phyloP scores from a whole-genome alignment of 2,113 vertebrate genomes.

The Abramis brama region DNA sequence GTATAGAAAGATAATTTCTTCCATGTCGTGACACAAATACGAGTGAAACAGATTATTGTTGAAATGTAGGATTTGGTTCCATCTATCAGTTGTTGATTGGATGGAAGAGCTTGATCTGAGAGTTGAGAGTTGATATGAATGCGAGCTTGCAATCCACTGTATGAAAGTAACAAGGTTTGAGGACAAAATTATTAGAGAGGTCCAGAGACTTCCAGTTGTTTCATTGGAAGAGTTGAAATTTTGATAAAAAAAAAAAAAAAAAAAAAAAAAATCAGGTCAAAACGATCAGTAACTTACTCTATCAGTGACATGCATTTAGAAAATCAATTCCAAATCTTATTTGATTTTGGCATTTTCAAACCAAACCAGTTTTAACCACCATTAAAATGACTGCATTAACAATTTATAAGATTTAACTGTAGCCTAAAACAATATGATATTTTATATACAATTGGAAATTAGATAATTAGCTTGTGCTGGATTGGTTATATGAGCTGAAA shows the following conservation, averaged over 20 bases:
- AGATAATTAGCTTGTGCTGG: background rate
- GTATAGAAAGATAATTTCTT: too few relatives aligned
- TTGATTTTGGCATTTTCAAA: background rate
- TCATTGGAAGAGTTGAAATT: background rate
- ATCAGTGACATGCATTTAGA: background rate
- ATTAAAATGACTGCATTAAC: background rate
- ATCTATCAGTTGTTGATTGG: too few relatives aligned
- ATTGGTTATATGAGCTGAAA: background rate
- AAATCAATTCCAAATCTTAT: background rate
- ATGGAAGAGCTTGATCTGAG: too few relatives aligned
- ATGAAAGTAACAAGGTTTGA: background rate
- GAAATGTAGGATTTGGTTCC: too few relatives aligned
- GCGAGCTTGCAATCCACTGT: background rate
- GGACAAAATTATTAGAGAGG: background rate
- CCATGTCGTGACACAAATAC: background rate
- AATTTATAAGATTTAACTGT: background rate
- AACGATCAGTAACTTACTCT: too few relatives aligned
- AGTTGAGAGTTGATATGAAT: background rate
- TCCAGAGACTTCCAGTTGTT: background rate
- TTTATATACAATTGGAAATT: background rate
- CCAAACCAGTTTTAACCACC: background rate
- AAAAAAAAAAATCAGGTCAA: too few relatives aligned
- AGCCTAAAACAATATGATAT: background rate
- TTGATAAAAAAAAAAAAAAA: background rate
- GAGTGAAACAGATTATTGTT: background rate